phyloP scores from a whole-genome alignment of 2,113 vertebrate genomes.

The Heliornis fulica region DNA sequence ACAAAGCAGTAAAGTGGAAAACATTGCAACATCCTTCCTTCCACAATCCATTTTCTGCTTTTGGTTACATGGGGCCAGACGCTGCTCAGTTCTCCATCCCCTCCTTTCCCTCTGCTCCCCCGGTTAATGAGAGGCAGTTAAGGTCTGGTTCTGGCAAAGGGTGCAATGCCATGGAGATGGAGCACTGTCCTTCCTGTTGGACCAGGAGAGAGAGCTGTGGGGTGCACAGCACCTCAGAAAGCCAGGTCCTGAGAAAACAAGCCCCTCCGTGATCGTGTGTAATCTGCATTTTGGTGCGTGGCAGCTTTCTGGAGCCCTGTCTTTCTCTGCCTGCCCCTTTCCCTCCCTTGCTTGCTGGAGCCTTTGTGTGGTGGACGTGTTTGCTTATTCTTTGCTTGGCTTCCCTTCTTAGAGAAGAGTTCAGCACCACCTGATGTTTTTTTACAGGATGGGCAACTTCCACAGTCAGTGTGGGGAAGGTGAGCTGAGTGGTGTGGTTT shows the following conservation, averaged over 20 bases:
- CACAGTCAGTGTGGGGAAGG: not conserved
- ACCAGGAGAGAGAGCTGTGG: rapidly evolving
- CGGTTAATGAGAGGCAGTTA: not conserved
- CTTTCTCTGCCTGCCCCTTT: not conserved
- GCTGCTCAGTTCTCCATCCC: not conserved
- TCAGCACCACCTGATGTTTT: not conserved
- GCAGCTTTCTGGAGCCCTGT: not conserved
- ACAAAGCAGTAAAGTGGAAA: not conserved
- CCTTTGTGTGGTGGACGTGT: not conserved
- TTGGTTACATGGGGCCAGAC: not conserved
- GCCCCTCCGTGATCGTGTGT: rapidly evolving
- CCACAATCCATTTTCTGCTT: not conserved
- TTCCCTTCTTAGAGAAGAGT: not conserved
- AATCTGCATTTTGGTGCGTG: not conserved
- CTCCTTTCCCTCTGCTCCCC: not conserved
- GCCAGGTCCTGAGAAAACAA: not conserved
- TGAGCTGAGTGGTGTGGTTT: not conserved
- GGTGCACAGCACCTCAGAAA: not conserved
- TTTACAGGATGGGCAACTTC: not conserved
- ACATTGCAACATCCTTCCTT: not conserved
- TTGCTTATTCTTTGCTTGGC: not conserved
- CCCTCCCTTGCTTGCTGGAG: not conserved
- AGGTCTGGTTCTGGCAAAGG: not conserved
- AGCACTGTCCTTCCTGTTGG: not conserved
- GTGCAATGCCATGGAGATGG: too few relatives aligned